Percentiles rank a stretch among this genome's conserved stretches.
Evolutionary conservation across 2,113 vertebrate genomes (phyloP).

Genomic region (Ariopsis seemanni): DNA sequence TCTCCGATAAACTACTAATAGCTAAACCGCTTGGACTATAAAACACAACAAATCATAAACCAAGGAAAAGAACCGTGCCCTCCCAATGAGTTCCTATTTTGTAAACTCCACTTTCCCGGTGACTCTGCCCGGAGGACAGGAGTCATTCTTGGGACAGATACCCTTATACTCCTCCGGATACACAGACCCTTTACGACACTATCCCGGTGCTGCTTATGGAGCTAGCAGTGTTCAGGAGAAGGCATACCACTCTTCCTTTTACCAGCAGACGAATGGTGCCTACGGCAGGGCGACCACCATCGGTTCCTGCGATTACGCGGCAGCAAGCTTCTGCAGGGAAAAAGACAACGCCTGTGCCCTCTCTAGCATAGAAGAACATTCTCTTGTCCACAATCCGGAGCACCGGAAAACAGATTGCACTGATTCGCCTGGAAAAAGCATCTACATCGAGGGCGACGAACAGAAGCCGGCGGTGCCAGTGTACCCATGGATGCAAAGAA

Average conservation of each 20-base stretch:
- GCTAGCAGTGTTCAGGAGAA: conserved; percentile 80
- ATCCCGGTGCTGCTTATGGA: conserved; percentile 80
- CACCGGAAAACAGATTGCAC: conserved; percentile 88
- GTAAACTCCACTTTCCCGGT: conserved; percentile 98
- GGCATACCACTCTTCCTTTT: conserved; percentile 82
- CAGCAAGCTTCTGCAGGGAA: conserved; percentile 87
- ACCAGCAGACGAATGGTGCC: conserved; percentile 84
- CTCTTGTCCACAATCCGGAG: conserved; percentile 78
- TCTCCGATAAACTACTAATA: conserved; percentile 99
- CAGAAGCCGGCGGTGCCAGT: conserved; percentile 85
- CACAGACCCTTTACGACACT: conserved; percentile 91
- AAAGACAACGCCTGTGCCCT: conserved; percentile 82
- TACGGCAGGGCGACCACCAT: conserved; percentile 75
- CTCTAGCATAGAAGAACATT: conserved; percentile 80
- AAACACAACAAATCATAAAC: conserved; percentile 99
- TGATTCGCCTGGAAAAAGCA: conserved; percentile 78
- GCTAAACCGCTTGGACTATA: conserved; percentile 96
- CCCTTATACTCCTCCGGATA: conserved; percentile 95
- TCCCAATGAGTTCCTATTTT: conserved; percentile 99
- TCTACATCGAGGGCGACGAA: conserved; percentile 86
- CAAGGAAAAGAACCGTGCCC: conserved; percentile 82
- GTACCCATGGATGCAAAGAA: conserved; percentile 93
- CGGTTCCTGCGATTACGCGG: conserved; percentile 85
- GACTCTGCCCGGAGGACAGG: conserved; percentile 89
- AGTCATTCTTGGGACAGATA: conserved; percentile 95